These are phyloP conservation scores for Cataglyphis albicans DNA, from an alignment of 2,888 invertebrate species.

Conservation along the genomic window DNA sequence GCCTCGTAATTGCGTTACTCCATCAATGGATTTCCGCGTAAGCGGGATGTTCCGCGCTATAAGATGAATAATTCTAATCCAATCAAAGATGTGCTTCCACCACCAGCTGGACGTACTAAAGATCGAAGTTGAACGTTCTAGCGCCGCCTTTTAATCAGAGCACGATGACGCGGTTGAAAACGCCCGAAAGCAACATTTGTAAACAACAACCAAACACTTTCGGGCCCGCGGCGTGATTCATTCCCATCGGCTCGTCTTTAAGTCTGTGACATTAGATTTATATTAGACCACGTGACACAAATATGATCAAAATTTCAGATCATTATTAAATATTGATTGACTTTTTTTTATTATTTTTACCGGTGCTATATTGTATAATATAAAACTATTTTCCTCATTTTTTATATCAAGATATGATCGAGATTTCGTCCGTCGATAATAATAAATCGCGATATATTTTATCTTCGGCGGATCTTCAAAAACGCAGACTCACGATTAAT, in stretches of 20 bases:
- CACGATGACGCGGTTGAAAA: slow-evolving; percentile 64
- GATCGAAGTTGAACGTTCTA: slow-evolving; percentile 43
- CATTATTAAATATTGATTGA: slow-evolving; percentile 1
- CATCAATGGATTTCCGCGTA: not conserved
- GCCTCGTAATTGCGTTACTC: slow-evolving; percentile 12
- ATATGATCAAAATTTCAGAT: not conserved
- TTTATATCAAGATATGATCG: not conserved
- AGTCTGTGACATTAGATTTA: slow-evolving; percentile 76
- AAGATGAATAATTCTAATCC: slow-evolving; percentile 24
- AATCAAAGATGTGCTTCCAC: not conserved
- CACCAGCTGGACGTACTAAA: not conserved
- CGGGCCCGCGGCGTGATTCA: slow-evolving; percentile 62
- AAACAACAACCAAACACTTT: slow-evolving; percentile 80
- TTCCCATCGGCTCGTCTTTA: slow-evolving; percentile 34
- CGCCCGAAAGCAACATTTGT: slow-evolving; percentile 68
- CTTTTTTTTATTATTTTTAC: not conserved
- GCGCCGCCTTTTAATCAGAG: slow-evolving; percentile 61
- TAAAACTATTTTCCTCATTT: not conserved
- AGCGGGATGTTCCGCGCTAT: not conserved
- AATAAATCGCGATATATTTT: not conserved
- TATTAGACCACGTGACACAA: slow-evolving; percentile 68
- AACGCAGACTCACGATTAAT: slow-evolving; percentile 40
- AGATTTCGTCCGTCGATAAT: not conserved
- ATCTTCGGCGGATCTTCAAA: not conserved
- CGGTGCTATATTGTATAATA: not conserved